A percentile compares a stretch with the other conserved stretches of the same genome.
Conservation (phyloP, 1,140 invertebrate species). For the Rhizoglyphus robini region DNA sequence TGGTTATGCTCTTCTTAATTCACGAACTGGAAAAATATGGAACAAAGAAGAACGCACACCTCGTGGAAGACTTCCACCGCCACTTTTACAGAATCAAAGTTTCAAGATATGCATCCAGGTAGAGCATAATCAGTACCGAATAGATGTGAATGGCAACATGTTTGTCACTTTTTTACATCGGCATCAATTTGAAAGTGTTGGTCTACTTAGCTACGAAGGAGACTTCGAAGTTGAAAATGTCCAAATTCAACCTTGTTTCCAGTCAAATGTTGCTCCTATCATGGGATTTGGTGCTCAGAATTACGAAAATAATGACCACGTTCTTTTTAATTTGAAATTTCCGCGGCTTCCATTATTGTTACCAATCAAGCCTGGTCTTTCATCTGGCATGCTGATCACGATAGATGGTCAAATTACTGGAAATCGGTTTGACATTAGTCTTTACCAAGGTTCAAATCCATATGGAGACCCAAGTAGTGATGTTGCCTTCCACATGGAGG, state of each 20-base stretch:
- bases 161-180: constrained; percentile 10
- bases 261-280: background rate
- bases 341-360: constrained; percentile 11
- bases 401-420: constrained; percentile 7
- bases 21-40: constrained; percentile 2
- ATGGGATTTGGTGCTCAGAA: background rate
- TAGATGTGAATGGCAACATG: constrained; percentile 4
- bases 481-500: constrained; percentile 15
- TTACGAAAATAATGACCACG: background rate
- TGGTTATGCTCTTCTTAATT: constrained; percentile 11
- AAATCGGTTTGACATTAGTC: constrained; percentile 16
- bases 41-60: constrained; percentile 12
- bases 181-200: background rate
- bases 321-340: background rate
- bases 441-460: constrained; percentile 15
- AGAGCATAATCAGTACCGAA: background rate
- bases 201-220: constrained; percentile 13
- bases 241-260: background rate
- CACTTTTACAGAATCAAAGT: constrained; percentile 12
- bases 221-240: constrained; percentile 10
- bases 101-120: background rate
- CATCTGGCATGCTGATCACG: background rate
- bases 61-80: constrained; percentile 2
- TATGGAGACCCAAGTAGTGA: background rate
- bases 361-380: constrained; percentile 11